A percentile compares a stretch with the other conserved stretches of the same genome.
phyloP scores from a whole-genome alignment of 1,140 invertebrate species.

The Atopsyche davidsoni region DNA sequence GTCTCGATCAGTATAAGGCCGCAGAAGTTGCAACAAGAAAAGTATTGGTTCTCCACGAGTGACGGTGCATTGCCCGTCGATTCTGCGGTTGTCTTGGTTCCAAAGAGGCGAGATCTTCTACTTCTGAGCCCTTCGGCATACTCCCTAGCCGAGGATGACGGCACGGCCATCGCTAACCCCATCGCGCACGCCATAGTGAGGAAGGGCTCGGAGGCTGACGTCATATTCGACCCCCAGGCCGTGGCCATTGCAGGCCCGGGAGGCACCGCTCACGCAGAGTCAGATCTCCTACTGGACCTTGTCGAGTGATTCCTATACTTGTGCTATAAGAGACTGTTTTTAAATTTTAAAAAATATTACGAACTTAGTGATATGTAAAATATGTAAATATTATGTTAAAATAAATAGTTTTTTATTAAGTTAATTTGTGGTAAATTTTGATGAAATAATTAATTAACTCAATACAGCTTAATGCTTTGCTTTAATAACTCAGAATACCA shows the following conservation, averaged over 20 bases:
- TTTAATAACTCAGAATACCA: no score
- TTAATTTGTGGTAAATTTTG: no score
- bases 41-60: not conserved
- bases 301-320: constrained; percentile 9
- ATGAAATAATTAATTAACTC: no score
- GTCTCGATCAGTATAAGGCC: constrained; percentile 3
- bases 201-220: constrained; percentile 47
- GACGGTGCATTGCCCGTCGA: not conserved
- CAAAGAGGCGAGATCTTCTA: constrained; percentile 34
- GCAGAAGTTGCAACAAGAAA: no score
- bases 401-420: no score
- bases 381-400: not conserved
- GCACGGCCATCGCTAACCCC: constrained; percentile 61
- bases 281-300: constrained; percentile 48
- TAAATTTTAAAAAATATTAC: constrained; percentile 3
- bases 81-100: not conserved
- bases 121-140: constrained; percentile 57
- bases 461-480: no score
- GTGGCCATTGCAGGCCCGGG: constrained; percentile 65
- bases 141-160: constrained; percentile 56
- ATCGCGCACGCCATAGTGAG: constrained; percentile 52
- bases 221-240: constrained; percentile 58
- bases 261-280: constrained; percentile 62
- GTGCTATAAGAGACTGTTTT: no score
- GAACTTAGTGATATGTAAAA: no score